Evolutionary conservation across 2,888 invertebrate genomes (phyloP), one percentile per base, ranked within the genome.

Genomic region (Gibbula magus): DNA sequence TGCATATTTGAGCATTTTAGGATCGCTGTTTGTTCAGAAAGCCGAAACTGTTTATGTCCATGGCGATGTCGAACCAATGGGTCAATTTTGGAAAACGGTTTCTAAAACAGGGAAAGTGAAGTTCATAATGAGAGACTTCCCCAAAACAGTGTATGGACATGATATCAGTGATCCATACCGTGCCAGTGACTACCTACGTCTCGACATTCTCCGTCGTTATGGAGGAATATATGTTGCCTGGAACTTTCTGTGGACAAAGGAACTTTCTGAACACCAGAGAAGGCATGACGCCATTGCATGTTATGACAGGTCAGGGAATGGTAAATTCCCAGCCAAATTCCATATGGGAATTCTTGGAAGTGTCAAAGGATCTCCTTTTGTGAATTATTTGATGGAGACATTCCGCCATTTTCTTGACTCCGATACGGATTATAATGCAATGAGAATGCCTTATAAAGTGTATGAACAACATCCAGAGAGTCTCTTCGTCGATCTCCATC

Each of bases 201-300:
- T 86, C n/a, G 89, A 90, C 51, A 51, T 90, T 20, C 85, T 91
- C 80, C 84, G 88, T 51, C 84, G 87, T 32, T 90, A 90, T 78
- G 91, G 91, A 7, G 91, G 91, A 8, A 83, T 91, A 22, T 90
- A 90, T 82, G 82, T 86, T 1, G 91, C 90, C 78, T 89, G 88
- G 79, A 90, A 91, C 74, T 89, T 88, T 39, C 83, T 89, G 8
- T 90, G 88, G 84, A 86, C 88, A 22, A 85, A 88, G 75, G 84
- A 85, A n/a, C 76, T 90, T 56, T 82, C 86, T 0, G 29, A 82
- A 8, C 8, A 32, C 18, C 32, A 85, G 53, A 80, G 87, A 7
- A 86, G 81, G 13, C 86, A 89, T 77, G 88, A 89, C 20, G 85
- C 85, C 2, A 86, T 89, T 22, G 87, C 86, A 10, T 83, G 84